Conservation (phyloP, 2,888 invertebrate genomes). For the Hoplodrina blanda region DNA sequence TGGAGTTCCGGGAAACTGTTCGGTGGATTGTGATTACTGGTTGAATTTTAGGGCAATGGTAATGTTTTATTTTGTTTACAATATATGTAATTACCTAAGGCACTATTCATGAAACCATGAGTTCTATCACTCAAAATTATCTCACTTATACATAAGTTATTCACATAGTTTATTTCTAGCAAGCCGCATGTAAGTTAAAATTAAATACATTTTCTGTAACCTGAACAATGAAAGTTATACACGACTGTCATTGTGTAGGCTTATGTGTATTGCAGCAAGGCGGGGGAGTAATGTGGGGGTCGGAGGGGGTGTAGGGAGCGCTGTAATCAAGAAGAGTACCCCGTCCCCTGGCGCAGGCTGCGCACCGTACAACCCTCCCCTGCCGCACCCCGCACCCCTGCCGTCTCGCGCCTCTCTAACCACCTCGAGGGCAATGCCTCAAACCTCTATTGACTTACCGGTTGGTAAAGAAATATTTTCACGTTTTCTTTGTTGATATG, state of each 20-base stretch:
- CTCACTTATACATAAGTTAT: slow-evolving; percentile 25
- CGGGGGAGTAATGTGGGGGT: slow-evolving; percentile 72
- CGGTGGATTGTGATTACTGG: background rate
- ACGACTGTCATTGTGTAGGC: slow-evolving; percentile 80
- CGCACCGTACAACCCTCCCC: slow-evolving; percentile 60
- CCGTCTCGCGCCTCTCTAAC: slow-evolving; percentile 71
- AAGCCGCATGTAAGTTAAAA: slow-evolving; percentile 50
- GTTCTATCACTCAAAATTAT: slow-evolving; percentile 25
- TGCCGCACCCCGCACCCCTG: slow-evolving; percentile 60
- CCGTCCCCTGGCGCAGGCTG: slow-evolving; percentile 85
- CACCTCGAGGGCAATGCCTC: slow-evolving; percentile 88
- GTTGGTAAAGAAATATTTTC: slow-evolving; percentile 84
- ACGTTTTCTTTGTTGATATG: slow-evolving; percentile 84
- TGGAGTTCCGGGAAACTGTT: background rate
- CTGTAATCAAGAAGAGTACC: slow-evolving; percentile 91
- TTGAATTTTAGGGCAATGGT: background rate
- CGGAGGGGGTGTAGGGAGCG: slow-evolving; percentile 75
- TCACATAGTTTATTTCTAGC: slow-evolving; percentile 7
- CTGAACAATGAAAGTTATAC: slow-evolving; percentile 74
- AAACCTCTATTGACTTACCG: slow-evolving; percentile 89
- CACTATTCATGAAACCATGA: background rate
- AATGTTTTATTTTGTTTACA: background rate
- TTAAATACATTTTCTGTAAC: slow-evolving; percentile 67
- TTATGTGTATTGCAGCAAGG: slow-evolving; percentile 81
- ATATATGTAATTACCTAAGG: slow-evolving; percentile 1